Conservation (phyloP, 2,797 vertebrate genomes). For the Acanthis flammea region DNA sequence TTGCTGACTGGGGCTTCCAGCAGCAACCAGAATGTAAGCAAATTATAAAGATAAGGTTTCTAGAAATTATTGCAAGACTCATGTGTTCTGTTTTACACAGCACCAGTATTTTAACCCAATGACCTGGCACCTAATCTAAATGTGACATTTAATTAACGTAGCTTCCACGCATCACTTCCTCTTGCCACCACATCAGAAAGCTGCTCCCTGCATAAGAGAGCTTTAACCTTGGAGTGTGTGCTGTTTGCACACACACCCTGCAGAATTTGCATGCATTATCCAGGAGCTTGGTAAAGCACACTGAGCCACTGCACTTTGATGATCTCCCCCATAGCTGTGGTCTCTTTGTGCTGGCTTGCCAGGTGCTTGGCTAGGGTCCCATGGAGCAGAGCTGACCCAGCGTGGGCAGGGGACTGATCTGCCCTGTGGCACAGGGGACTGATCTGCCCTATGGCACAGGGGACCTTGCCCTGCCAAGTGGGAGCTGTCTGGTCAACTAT, state of each 20-base stretch:
- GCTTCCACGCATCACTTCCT: not conserved
- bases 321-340: not conserved
- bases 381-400: not conserved
- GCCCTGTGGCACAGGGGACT: rapidly evolving
- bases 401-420: not conserved
- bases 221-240: not conserved
- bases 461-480: not conserved
- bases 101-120: not conserved
- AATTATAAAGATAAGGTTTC: not conserved
- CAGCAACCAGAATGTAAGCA: not conserved
- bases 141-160: conserved; percentile 4
- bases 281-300: not conserved
- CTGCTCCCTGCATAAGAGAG: not conserved
- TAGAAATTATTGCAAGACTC: not conserved
- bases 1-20: not conserved
- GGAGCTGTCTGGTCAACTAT: not conserved
- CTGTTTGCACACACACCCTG: not conserved
- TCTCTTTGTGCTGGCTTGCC: not conserved
- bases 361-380: not conserved
- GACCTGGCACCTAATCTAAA: not conserved
- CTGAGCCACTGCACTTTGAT: not conserved
- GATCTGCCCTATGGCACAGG: rapidly evolving
- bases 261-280: not conserved
- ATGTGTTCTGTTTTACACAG: not conserved
- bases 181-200: not conserved